These are phyloP conservation scores for Watersipora subatra DNA, from an alignment of 1,140 invertebrate genomes.

Conservation along the genomic window DNA sequence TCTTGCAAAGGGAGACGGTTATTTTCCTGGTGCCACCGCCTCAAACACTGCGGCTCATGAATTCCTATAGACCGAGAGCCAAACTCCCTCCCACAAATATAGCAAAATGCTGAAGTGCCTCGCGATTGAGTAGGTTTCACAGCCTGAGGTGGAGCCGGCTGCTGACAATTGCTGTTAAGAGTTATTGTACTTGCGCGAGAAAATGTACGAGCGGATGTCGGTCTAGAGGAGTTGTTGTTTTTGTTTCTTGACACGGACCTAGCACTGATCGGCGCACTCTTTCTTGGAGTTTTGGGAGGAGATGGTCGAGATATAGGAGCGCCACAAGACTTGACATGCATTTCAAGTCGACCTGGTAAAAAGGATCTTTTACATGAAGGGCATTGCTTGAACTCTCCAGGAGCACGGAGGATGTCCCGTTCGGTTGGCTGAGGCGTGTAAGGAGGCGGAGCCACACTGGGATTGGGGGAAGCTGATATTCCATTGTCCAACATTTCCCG, in stretches of 20 bases:
- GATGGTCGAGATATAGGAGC: background rate
- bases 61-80: constrained; percentile 50
- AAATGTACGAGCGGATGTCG: background rate
- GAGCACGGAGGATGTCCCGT: background rate
- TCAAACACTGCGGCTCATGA: constrained; percentile 62
- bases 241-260: background rate
- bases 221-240: background rate
- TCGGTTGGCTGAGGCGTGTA: background rate
- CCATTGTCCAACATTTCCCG: background rate
- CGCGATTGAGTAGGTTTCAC: background rate
- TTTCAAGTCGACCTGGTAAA: background rate
- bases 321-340: background rate
- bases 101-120: constrained; percentile 28
- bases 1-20: constrained; percentile 48
- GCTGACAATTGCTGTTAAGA: background rate
- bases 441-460: background rate
- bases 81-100: constrained; percentile 41
- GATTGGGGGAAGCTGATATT: background rate
- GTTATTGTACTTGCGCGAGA: background rate
- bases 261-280: background rate
- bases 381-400: background rate
- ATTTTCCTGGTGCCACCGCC: constrained; percentile 59
- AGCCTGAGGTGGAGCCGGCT: background rate
- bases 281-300: background rate
- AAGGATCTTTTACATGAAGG: background rate